Base-by-base conservation (phyloP, 2,113 vertebrate species). In the Cephalopterus ornatus region DNA sequence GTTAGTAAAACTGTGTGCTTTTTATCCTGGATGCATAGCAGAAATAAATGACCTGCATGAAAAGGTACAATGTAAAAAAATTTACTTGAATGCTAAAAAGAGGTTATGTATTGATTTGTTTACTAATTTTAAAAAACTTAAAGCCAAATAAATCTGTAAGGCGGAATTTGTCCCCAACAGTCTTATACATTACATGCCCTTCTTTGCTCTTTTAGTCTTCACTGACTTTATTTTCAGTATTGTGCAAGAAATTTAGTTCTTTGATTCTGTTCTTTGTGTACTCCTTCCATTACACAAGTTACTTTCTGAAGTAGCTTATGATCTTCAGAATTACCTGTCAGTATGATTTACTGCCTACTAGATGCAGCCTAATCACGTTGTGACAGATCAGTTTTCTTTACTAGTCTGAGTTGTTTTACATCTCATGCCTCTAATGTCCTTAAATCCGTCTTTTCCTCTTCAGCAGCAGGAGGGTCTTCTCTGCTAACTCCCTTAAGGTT, bases 1-100 rank as follows among this genome's bases (percentile, higher is more conserved):
- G 28, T 89, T 99, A 97, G 97, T 98, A 39, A 99, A 99, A 89
- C 98, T 99, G 8, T 99, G 99, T 94, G 98, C 99, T 30, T 99
- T 99, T 96, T 99, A 99, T 96, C 98, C 99, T 26, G 99, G 99
- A 88, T 98, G 98, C 53, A 32, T 66, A 11, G 97, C 97, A 77
- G 99, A 99, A 93, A 98, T 98, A 76, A 98, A 99, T 92, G 98
- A 99, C 46, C 97, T 99, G 32, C 99, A 98, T 44, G 95, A 98
- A 83, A 98, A 98, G 98, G 99, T 99, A 98, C 61, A 71, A 50
- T 17, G 5, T 55, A 85, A 78, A 88, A 89, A 12, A 70, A 53
- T n/a, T 93, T 83, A 68, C 15, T 44, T 91, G 44, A 87, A 59
- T 68, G 23, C 24, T 85, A 63, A 47, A 35, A 63, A 42, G 41